These are phyloP conservation scores for Nyctereutes procyonoides DNA, from an alignment of 2,113 vertebrate species.

Conservation along the genomic window DNA sequence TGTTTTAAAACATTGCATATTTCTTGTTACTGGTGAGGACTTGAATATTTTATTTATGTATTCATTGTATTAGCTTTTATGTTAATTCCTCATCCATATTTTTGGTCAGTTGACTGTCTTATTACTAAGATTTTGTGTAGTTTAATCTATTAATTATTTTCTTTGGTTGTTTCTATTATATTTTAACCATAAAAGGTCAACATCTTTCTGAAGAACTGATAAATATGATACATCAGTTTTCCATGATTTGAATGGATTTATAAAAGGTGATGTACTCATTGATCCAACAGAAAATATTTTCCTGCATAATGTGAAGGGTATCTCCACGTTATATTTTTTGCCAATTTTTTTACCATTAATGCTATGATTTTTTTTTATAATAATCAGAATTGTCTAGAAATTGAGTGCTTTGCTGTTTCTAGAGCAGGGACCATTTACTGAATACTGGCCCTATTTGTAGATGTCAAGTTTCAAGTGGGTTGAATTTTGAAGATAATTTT, in stretches of 20 bases:
- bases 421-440: not conserved
- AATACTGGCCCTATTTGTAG: not conserved
- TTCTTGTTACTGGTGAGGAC: not conserved
- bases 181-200: not conserved
- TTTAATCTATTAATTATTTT: not conserved
- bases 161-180: not conserved
- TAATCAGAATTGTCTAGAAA: not conserved
- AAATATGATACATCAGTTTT: slow-evolving; percentile 1
- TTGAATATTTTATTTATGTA: slow-evolving; percentile 26
- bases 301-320: not conserved
- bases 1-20: not conserved
- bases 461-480: not conserved
- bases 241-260: not conserved
- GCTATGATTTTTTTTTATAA: not conserved
- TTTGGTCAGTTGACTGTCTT: not conserved
- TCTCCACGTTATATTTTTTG: not conserved
- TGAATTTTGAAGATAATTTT: not conserved
- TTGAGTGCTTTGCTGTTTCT: not conserved
- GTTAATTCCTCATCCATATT: not conserved
- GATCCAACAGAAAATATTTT: not conserved
- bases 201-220: not conserved
- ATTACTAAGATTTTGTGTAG: not conserved
- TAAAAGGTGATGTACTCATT: not conserved
- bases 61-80: not conserved
- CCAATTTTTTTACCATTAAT: not conserved